Percentiles rank a stretch among this genome's conserved stretches.
Evolutionary conservation across 2,113 vertebrate genomes (phyloP).

Genomic region (Ciconia stormi): DNA sequence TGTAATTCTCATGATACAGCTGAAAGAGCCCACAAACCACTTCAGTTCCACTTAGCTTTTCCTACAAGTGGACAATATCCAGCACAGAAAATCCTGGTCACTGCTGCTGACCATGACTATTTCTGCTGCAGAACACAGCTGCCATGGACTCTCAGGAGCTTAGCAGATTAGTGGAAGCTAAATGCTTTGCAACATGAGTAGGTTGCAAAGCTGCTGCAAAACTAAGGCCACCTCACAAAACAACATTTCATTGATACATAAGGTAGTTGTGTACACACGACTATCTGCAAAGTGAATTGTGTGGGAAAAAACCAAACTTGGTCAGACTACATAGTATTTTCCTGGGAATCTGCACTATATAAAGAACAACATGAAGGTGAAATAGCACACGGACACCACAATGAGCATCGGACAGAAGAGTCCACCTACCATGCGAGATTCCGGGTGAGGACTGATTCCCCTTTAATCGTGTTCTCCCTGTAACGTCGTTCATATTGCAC

Average conservation of each 20-base stretch:
- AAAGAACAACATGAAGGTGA: background rate
- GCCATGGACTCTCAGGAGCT: background rate
- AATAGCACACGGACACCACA: background rate
- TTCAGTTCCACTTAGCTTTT: background rate
- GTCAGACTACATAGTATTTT: background rate
- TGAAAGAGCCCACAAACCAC: background rate
- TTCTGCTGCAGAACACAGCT: background rate
- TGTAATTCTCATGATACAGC: background rate
- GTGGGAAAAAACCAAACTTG: background rate
- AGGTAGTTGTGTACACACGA: rapidly evolving
- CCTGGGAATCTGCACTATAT: background rate
- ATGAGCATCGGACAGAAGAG: rapidly evolving
- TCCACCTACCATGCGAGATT: slow-evolving; percentile 16
- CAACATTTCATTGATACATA: background rate
- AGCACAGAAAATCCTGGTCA: background rate
- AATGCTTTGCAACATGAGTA: background rate
- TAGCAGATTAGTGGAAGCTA: background rate
- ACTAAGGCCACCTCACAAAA: background rate
- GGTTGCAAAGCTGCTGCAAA: background rate
- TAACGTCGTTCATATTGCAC: background rate
- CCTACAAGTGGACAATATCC: background rate
- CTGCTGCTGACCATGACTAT: background rate
- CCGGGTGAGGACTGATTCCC: background rate
- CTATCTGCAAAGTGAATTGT: background rate
- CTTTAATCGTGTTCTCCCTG: background rate